A percentile compares a stretch with the other conserved stretches of the same genome.
Evolutionary conservation across 2,888 invertebrate genomes (phyloP).

Genomic region (Prenolepis imparis): DNA sequence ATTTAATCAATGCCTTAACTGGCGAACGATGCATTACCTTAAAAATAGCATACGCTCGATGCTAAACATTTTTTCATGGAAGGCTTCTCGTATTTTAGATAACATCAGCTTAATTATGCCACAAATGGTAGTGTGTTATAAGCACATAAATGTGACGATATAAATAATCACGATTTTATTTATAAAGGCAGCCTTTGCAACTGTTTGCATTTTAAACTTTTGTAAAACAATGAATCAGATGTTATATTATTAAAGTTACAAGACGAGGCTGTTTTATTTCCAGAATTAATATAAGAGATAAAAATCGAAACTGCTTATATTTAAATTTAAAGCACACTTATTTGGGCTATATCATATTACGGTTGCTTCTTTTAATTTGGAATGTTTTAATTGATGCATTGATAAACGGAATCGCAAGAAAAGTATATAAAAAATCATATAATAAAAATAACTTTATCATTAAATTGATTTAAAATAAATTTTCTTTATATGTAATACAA

Average conservation of each 20-base stretch:
- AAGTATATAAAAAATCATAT: background rate
- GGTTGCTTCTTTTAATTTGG: background rate
- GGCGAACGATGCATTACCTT: constrained; percentile 67
- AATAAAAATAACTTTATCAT: background rate
- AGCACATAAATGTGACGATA: constrained; percentile 13
- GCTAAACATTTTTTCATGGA: constrained; percentile 66
- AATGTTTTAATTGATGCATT: background rate
- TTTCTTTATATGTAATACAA: background rate
- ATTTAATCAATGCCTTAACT: constrained; percentile 74
- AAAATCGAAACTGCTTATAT: background rate
- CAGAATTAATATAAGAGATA: constrained; percentile 33
- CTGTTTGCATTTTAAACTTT: background rate
- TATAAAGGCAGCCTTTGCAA: background rate
- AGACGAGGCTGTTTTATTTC: constrained; percentile 19
- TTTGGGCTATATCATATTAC: background rate
- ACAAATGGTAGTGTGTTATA: background rate
- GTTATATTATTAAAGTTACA: constrained; percentile 14
- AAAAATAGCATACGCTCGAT: constrained; percentile 50
- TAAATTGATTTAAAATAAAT: background rate
- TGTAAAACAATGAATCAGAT: constrained; percentile 51
- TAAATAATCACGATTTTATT: constrained; percentile 6
- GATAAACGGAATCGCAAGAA: background rate
- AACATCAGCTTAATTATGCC: constrained; percentile 1
- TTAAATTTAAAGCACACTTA: background rate
- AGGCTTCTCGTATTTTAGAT: constrained; percentile 16